Evolutionary conservation across 2,888 invertebrate genomes (phyloP).

Genomic region (Taphrorychus bicolor): DNA sequence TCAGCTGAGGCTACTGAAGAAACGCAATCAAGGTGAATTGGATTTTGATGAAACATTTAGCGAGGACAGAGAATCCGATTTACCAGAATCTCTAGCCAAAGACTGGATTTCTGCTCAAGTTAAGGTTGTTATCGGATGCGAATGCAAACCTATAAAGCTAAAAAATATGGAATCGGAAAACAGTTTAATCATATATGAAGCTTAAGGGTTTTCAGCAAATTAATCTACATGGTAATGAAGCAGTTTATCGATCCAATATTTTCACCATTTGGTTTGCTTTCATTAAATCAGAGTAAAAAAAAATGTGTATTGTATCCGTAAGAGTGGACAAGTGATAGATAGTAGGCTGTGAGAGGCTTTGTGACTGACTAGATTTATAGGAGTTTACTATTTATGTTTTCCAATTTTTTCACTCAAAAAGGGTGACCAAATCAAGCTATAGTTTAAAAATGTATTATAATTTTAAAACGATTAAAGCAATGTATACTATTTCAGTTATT

Average conservation of each 20-base stretch:
- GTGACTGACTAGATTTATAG: neutral
- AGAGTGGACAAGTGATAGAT: neutral
- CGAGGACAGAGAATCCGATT: neutral
- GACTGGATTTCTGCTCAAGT: neutral
- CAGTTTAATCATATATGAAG: too few relatives aligned
- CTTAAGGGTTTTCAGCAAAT: too few relatives aligned
- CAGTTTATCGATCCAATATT: neutral
- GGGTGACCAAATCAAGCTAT: too few relatives aligned
- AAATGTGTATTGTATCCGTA: neutral
- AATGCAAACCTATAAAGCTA: neutral
- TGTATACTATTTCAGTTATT: too few relatives aligned
- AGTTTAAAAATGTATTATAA: too few relatives aligned
- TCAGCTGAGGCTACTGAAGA: neutral
- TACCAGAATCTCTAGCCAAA: neutral
- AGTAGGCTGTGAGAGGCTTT: neutral
- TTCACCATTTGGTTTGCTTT: neutral
- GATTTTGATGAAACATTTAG: neutral
- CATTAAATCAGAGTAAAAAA: too few relatives aligned
- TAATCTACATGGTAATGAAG: neutral
- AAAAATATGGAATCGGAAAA: too few relatives aligned
- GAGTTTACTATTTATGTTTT: neutral
- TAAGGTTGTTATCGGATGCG: neutral
- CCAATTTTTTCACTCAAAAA: neutral
- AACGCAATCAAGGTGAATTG: neutral
- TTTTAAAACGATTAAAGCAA: too few relatives aligned